These are phyloP conservation scores for Liodrosophila aerea DNA, from an alignment of 2,888 invertebrate species.

Conservation along the genomic window DNA sequence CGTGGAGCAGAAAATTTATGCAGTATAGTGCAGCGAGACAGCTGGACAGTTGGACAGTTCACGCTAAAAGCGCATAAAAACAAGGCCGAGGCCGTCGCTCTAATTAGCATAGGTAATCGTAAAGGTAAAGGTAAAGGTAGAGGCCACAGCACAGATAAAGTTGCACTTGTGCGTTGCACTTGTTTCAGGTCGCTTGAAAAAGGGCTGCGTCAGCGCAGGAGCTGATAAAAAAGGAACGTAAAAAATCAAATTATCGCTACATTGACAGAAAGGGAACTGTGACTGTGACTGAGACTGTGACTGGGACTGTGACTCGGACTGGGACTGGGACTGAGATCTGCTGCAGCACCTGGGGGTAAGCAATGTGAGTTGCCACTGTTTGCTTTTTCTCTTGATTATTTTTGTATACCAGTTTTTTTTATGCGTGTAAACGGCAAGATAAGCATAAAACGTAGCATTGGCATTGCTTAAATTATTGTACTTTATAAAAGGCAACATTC, in stretches of 20 bases:
- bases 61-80: conserved; percentile 73
- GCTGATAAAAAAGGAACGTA: conserved; percentile 1
- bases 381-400: conserved; percentile 17
- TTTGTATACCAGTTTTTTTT: conserved; percentile 41
- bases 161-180: conserved; percentile 42
- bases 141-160: conserved; percentile 7
- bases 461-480: conserved; percentile 73
- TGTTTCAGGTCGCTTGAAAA: conserved; percentile 24
- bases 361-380: conserved; percentile 16
- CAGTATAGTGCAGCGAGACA: conserved; percentile 29
- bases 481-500: conserved; percentile 43
- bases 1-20: conserved; percentile 74
- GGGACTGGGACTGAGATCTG: conserved; percentile 3
- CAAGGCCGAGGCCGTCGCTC: conserved; percentile 75
- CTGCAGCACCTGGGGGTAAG: background rate
- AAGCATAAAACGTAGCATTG: conserved; percentile 71
- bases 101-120: conserved; percentile 66
- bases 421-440: conserved; percentile 62
- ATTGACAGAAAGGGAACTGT: conserved; percentile 54
- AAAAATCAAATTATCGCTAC: conserved; percentile 49
- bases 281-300: conserved; percentile 17
- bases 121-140: conserved; percentile 35
- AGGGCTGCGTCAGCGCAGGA: conserved; percentile 41
- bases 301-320: conserved; percentile 16
- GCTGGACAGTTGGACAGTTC: conserved; percentile 53